phyloP scores from a whole-genome alignment of 2,113 vertebrate species.

The Ctenodactylus gundi region DNA sequence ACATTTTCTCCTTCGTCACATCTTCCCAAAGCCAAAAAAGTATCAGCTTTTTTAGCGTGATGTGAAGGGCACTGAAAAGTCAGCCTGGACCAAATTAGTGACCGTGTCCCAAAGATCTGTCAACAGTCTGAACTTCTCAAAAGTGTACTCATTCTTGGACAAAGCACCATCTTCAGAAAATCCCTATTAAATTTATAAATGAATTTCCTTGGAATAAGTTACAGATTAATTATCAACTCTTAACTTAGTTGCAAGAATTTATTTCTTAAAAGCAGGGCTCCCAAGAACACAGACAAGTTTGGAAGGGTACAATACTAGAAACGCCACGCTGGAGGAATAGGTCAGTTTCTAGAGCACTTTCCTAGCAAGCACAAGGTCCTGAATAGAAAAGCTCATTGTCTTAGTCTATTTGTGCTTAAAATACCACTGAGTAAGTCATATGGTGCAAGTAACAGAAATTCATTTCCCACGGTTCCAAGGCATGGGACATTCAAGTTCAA shows the following conservation, averaged over 20 bases:
- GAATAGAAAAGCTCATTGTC: background rate
- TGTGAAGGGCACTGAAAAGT: conserved; percentile 19
- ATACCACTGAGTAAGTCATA: background rate
- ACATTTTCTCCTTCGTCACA: conserved; percentile 25
- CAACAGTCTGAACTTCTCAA: background rate
- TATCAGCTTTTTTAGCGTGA: background rate
- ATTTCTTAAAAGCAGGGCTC: background rate
- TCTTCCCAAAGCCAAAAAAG: conserved; percentile 33
- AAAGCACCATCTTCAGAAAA: conserved; percentile 5
- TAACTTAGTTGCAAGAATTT: background rate
- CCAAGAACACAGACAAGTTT: background rate
- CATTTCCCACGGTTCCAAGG: background rate
- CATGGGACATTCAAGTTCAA: background rate
- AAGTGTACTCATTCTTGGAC: background rate
- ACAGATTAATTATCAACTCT: conserved; percentile 22
- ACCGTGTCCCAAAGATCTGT: background rate
- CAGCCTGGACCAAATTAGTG: background rate
- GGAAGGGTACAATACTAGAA: background rate
- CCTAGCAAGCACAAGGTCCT: no score
- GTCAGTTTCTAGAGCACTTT: no score
- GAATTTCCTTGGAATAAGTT: conserved; percentile 15
- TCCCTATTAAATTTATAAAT: conserved; percentile 24
- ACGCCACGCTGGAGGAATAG: no score
- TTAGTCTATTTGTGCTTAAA: background rate
- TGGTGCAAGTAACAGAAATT: background rate